Percentiles rank a stretch among this genome's conserved stretches.
These are phyloP conservation scores for Crenichthys baileyi DNA, from an alignment of 2,797 vertebrate species.

Conservation along the genomic window DNA sequence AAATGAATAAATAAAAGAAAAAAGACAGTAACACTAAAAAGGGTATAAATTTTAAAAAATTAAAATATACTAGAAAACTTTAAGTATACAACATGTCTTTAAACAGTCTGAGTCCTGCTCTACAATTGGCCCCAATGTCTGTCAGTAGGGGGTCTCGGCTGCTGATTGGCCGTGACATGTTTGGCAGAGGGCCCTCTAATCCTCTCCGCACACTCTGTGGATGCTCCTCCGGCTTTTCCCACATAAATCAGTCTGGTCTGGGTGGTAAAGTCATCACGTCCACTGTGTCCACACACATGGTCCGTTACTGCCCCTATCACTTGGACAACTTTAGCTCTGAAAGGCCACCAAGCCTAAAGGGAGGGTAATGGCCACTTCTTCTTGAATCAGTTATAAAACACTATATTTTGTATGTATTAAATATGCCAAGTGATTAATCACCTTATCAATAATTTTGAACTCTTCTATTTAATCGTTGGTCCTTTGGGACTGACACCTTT, in stretches of 20 bases:
- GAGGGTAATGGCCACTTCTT: constrained; percentile 20
- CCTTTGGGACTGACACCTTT: background rate
- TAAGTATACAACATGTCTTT: constrained; percentile 17
- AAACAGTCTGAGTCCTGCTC: constrained; percentile 34
- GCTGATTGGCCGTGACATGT: constrained; percentile 80
- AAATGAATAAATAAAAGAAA: background rate
- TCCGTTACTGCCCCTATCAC: constrained; percentile 74
- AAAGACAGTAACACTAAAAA: background rate
- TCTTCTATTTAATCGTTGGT: background rate
- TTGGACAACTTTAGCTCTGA: constrained; percentile 59
- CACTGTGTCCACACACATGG: constrained; percentile 75
- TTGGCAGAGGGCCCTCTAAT: constrained; percentile 78
- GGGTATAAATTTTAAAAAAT: background rate
- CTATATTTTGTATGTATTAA: background rate
- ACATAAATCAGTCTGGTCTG: constrained; percentile 85
- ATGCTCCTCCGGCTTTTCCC: constrained; percentile 79
- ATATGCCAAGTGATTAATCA: constrained; percentile 1
- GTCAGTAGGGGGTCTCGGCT: constrained; percentile 71
- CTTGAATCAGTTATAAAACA: background rate
- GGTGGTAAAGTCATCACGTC: constrained; percentile 86
- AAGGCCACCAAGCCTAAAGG: constrained; percentile 55
- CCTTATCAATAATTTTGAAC: background rate
- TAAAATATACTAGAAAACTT: background rate
- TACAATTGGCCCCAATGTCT: constrained; percentile 74
- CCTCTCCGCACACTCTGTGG: constrained; percentile 82